Evolutionary conservation across 2,888 invertebrate species (phyloP).

Genomic region (Platycheirus rosarum): DNA sequence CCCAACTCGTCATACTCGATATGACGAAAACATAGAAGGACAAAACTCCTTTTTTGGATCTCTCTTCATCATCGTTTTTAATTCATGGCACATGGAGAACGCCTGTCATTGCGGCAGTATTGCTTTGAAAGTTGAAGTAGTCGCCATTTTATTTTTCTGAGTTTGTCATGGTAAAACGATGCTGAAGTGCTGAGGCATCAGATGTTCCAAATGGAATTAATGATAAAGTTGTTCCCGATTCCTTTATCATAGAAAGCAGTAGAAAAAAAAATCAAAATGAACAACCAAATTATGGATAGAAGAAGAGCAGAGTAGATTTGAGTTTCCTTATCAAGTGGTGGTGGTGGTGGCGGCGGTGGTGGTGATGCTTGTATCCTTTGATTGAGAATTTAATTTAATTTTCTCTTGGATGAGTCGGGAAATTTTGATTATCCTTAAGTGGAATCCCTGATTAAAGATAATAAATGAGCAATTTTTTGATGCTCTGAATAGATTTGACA

Average conservation of each 20-base stretch:
- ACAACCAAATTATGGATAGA: constrained; percentile 3
- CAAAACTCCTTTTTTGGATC: constrained; percentile 12
- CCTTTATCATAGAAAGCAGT: constrained; percentile 1
- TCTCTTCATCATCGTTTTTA: constrained; percentile 59
- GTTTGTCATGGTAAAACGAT: constrained; percentile 25
- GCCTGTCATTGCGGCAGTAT: constrained; percentile 12
- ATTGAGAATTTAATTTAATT: constrained; percentile 54
- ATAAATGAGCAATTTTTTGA: constrained; percentile 23
- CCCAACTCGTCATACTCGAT: constrained; percentile 3
- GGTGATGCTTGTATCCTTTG: constrained; percentile 6
- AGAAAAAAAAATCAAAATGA: constrained; percentile 4
- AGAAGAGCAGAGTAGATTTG: constrained; percentile 19
- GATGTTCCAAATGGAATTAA: constrained; percentile 61
- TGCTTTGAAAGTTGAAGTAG: constrained; percentile 29
- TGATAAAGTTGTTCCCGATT: constrained; percentile 50
- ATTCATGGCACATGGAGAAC: constrained; percentile 47
- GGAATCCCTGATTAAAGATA: constrained; percentile 29
- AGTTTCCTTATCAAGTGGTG: constrained; percentile 34
- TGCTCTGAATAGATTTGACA: constrained; percentile 14
- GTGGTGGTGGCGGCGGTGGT: too few species aligned
- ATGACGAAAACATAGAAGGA: neutral
- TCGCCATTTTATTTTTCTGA: constrained; percentile 25
- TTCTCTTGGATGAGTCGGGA: constrained; percentile 10
- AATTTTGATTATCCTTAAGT: constrained; percentile 23
- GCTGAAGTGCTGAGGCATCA: constrained; percentile 45